Evolutionary conservation across 2,113 vertebrate species (phyloP).

Genomic region (Misgurnus anguillicaudatus): DNA sequence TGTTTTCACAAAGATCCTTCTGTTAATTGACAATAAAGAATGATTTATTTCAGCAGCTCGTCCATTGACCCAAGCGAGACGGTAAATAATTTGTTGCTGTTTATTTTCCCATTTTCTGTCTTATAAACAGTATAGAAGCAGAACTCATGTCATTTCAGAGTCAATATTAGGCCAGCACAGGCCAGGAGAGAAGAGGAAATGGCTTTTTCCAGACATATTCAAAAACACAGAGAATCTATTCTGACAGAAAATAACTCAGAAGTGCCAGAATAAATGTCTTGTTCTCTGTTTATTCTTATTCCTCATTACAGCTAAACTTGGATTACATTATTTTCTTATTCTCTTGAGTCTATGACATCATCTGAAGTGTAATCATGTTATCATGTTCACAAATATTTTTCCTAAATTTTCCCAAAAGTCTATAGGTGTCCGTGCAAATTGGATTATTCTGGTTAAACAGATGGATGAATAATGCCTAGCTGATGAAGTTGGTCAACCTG

Average conservation of each 20-base stretch:
- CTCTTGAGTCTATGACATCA: not conserved
- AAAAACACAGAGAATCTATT: slow-evolving; percentile 71
- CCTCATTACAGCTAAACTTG: slow-evolving; percentile 43
- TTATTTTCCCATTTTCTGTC: slow-evolving; percentile 17
- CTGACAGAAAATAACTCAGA: slow-evolving; percentile 59
- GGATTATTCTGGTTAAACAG: no score
- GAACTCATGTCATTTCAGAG: slow-evolving; percentile 39
- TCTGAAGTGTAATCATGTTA: not conserved
- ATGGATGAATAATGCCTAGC: no score
- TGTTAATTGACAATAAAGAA: not conserved
- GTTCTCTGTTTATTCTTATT: slow-evolving; percentile 49
- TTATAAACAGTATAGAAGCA: slow-evolving; percentile 36
- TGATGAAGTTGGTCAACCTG: no score
- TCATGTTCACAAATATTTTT: no score
- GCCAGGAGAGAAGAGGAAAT: slow-evolving; percentile 49
- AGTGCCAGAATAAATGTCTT: slow-evolving; percentile 62
- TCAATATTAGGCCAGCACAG: slow-evolving; percentile 65
- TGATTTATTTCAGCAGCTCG: not conserved
- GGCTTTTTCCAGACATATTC: slow-evolving; percentile 73
- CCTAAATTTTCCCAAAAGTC: no score
- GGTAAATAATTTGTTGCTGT: slow-evolving; percentile 8
- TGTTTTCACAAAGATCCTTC: not conserved
- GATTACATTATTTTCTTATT: not conserved
- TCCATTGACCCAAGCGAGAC: slow-evolving; percentile 18
- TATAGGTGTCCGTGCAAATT: no score